Evolutionary conservation across 2,113 vertebrate genomes (phyloP), one percentile per base, ranked within the genome.

Genomic region (Aythya baeri): DNA sequence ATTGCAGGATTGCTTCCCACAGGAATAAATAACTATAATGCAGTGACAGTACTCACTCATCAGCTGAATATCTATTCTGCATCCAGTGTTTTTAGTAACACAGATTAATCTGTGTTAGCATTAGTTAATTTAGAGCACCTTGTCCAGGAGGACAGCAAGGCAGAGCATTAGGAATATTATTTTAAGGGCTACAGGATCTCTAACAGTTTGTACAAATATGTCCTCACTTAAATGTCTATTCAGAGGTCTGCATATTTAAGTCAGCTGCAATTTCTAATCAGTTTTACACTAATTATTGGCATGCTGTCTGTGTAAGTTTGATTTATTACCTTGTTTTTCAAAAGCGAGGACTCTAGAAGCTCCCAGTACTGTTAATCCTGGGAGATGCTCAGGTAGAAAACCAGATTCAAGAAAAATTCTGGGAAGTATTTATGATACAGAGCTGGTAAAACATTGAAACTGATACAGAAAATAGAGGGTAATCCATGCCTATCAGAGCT

Each of bases 131-230:
- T 86, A 82, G 68, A 83, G 66, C 91, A 59, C 34, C 22, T 83
- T 73, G 72, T 21, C 55, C 46, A 66, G 44, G 8, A 68, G 46
- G 32, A 75, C 22, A 78, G n/a, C 50, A 86, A 76, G 49, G 83
- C 76, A 95, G 83, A 88, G 18, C 34, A 90, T n/a, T 54, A 68
- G 25, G 38, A 20, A 61, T 88, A 43, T 85, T 71, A 91, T 88
- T 88, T 84, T 57, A 93, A 88, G 72, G 74, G 38, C 57, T 78
- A 82, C 32, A 83, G 57, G 32, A 65, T 41, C 43, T 41, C 67
- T 88, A 91, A 77, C 21, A 78, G 11, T 54, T 68, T 91, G 66
- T 81, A 3, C 21, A 84, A 71, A 80, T 72, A 67, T 94, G 38
- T 5, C 9, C 27, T 83, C 32, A 7, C 32, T 86, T 73, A 65